These are phyloP conservation scores for Leptoclinus maculatus DNA, from an alignment of 2,797 vertebrate genomes.

Conservation along the genomic window DNA sequence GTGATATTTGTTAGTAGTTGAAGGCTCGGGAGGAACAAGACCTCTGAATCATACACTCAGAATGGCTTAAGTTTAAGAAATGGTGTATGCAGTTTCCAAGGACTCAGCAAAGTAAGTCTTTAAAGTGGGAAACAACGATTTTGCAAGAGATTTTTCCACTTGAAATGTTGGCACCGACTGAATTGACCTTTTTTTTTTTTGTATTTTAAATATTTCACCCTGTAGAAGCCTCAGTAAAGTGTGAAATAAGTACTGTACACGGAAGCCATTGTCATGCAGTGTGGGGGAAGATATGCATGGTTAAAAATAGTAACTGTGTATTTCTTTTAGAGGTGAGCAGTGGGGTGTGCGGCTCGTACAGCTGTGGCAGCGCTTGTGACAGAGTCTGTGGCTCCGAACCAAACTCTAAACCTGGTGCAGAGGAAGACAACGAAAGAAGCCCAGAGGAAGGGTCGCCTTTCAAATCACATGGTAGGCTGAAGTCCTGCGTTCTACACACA, in stretches of 20 bases:
- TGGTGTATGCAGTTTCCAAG: background rate
- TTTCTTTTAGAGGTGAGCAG: slow-evolving; percentile 35
- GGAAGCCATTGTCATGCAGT: background rate
- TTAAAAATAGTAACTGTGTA: background rate
- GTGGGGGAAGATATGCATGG: background rate
- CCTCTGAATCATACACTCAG: slow-evolving; percentile 9
- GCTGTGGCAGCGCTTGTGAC: slow-evolving; percentile 22
- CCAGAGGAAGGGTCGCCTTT: slow-evolving; percentile 26
- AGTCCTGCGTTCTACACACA: too few species aligned
- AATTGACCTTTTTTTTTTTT: background rate
- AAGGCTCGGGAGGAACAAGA: slow-evolving; percentile 3
- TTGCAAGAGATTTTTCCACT: background rate
- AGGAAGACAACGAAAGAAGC: slow-evolving; percentile 5
- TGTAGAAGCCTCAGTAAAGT: background rate
- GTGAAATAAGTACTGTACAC: background rate
- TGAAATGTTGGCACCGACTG: background rate
- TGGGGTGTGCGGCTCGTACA: slow-evolving; percentile 54
- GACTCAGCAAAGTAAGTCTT: background rate
- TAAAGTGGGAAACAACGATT: background rate
- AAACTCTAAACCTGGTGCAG: background rate
- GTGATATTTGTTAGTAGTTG: background rate
- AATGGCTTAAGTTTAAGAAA: background rate
- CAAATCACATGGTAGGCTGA: slow-evolving; percentile 61
- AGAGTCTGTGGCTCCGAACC: slow-evolving; percentile 20
- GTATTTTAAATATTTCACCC: background rate